Evolutionary conservation across 2,888 invertebrate species (phyloP).

Genomic region (Nomada ferruginata): DNA sequence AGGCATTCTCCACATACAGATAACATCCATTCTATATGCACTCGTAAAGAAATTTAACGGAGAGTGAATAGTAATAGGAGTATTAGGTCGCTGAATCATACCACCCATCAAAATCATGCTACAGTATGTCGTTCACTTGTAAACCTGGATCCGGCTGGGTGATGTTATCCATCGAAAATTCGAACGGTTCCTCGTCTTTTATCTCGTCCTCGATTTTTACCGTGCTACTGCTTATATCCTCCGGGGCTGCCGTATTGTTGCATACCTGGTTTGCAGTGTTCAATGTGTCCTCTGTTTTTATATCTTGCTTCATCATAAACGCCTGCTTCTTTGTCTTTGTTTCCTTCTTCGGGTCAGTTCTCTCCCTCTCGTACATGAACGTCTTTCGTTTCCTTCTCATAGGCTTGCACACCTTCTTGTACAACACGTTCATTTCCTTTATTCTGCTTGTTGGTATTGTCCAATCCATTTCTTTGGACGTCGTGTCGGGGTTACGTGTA

Average conservation of each 20-base stretch:
- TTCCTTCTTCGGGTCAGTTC: constrained; percentile 62
- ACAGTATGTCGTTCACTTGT: constrained; percentile 64
- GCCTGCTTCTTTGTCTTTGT: constrained; percentile 64
- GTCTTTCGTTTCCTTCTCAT: constrained; percentile 82
- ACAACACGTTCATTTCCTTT: constrained; percentile 87
- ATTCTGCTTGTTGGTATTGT: constrained; percentile 88
- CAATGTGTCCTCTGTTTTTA: constrained; percentile 62
- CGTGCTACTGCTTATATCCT: constrained; percentile 29
- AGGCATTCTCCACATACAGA: constrained; percentile 63
- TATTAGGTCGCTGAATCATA: constrained; percentile 61
- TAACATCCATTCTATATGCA: constrained; percentile 70
- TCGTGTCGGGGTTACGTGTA: constrained; percentile 85
- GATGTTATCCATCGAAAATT: constrained; percentile 51
- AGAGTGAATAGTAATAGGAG: constrained; percentile 65
- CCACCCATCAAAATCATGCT: constrained; percentile 58
- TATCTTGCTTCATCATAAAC: constrained; percentile 70
- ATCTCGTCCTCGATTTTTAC: constrained; percentile 58
- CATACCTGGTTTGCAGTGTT: constrained; percentile 40
- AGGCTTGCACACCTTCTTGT: constrained; percentile 85
- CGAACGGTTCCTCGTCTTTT: constrained; percentile 55
- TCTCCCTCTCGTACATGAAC: constrained; percentile 82
- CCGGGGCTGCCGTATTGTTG: constrained; percentile 41
- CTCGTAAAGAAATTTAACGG: constrained; percentile 64
- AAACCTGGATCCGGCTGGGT: constrained; percentile 51
- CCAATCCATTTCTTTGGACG: constrained; percentile 88